Percentiles rank a stretch among this genome's conserved stretches.
Conservation (phyloP, 2,888 invertebrate genomes). For the Griposia aprilina region DNA sequence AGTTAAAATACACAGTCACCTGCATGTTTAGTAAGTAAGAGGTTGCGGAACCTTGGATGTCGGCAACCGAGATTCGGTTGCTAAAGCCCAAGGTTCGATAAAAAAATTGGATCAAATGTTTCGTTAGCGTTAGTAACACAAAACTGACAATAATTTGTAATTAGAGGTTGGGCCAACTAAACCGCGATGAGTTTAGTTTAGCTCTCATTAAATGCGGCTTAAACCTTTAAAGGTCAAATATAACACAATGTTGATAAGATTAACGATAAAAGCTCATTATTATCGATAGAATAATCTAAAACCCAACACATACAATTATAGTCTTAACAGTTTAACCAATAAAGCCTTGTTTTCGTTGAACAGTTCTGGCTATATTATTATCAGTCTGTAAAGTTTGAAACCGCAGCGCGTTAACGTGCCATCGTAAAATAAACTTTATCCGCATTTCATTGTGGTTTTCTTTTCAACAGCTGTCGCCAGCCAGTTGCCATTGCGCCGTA, state of each 20-base stretch:
- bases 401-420: conserved; percentile 2
- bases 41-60: neutral
- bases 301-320: neutral
- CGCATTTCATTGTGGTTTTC: conserved; percentile 29
- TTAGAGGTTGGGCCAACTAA: neutral
- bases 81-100: neutral
- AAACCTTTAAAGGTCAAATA: neutral
- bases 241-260: neutral
- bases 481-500: neutral
- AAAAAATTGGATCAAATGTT: neutral
- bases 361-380: conserved; percentile 13
- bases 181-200: neutral
- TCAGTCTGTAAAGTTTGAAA: conserved; percentile 25
- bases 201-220: neutral
- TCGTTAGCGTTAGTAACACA: neutral
- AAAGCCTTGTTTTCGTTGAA: conserved; percentile 7
- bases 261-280: neutral
- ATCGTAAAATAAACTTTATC: conserved; percentile 50
- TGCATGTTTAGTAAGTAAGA: neutral
- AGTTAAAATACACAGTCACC: neutral
- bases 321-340: conserved; percentile 1
- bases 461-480: conserved; percentile 30
- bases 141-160: neutral
- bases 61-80: neutral
- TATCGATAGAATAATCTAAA: neutral